Evolutionary conservation across 2,888 invertebrate species (phyloP), one percentile per base, ranked within the genome.

Genomic region (Diadromus collaris): DNA sequence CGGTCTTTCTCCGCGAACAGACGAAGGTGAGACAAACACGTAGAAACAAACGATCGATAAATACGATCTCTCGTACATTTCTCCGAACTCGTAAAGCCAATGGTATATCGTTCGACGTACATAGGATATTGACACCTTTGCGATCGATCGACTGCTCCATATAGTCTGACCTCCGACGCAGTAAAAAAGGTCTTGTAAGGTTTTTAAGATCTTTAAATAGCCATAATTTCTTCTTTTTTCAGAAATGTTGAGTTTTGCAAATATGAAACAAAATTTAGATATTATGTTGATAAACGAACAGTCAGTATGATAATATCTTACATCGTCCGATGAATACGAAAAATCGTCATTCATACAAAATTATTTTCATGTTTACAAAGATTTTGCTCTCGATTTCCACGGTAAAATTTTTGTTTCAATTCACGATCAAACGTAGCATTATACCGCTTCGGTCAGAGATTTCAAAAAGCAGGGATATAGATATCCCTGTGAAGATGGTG

Each of bases 11-110:
- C 9, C 38, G 27, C n/a, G 38, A 34, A 48, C n/a, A 60, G 34
- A 61, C 38, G 61, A 19, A 44, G 58, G 10, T 29, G 56, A 34
- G 56, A 41, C 68, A 56, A 56, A 69, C 56, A 69, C 41, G 58
- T 69, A 10, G 16, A 32, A 73, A 61, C 68, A 27, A 38, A 9
- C 54, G 56, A 64, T 24, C 54, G 75, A 71, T 68, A 51, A 72
- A 70, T 24, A 54, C 56, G 46, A 63, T 41, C 68, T 21, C 54
- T 58, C 54, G 48, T 29, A 46, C 71, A 56, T 58, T 29, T 60
- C 32, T 67, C 21, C 56, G n/a, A 48, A 41, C 41, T 27, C 54
- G n/a, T 56, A 68, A 68, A 68, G 56, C 41, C 41, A 41, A 16
- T 27, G 56, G 56, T 56, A 56, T 44, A 29, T 38, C 41, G 61